Evolutionary conservation across 2,113 vertebrate genomes (phyloP).

Genomic region (Raja brachyura): DNA sequence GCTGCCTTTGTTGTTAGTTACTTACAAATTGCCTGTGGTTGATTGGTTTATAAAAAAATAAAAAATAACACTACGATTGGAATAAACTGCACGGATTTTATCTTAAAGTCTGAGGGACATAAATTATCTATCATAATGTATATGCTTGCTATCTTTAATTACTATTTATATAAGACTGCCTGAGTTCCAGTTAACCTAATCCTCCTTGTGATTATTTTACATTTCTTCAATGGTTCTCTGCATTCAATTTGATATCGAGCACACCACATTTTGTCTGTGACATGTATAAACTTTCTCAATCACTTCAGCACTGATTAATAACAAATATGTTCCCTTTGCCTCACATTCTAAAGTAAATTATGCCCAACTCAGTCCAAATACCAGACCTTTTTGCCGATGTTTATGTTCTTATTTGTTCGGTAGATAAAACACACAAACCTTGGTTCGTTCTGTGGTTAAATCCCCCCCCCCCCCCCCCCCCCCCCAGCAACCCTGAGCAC

Average conservation of each 20-base stretch:
- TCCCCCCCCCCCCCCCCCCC: too few relatives aligned
- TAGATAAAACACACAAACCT: too few relatives aligned
- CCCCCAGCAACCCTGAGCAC: too few relatives aligned
- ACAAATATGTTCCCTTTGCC: background rate
- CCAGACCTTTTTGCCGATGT: background rate
- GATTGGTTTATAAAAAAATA: conserved; percentile 53
- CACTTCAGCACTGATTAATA: background rate
- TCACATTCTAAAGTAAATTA: background rate
- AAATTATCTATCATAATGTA: conserved; percentile 52
- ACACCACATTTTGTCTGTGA: background rate
- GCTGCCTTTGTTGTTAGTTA: background rate
- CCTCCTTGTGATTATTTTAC: background rate
- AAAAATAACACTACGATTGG: conserved; percentile 52
- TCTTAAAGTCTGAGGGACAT: conserved; percentile 52
- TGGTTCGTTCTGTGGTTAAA: too few relatives aligned
- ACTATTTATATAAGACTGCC: background rate
- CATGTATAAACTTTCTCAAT: background rate
- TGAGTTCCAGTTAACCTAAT: background rate
- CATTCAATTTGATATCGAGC: background rate
- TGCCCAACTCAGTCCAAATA: background rate
- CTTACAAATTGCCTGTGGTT: conserved; percentile 37
- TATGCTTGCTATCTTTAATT: conserved; percentile 49
- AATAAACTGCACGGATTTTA: conserved; percentile 56
- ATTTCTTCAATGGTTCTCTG: background rate
- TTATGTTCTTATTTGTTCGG: background rate